Percentiles rank a stretch among this genome's conserved stretches.
These are phyloP conservation scores for Lucinisca nassula DNA, from an alignment of 2,888 invertebrate species.

Conservation along the genomic window DNA sequence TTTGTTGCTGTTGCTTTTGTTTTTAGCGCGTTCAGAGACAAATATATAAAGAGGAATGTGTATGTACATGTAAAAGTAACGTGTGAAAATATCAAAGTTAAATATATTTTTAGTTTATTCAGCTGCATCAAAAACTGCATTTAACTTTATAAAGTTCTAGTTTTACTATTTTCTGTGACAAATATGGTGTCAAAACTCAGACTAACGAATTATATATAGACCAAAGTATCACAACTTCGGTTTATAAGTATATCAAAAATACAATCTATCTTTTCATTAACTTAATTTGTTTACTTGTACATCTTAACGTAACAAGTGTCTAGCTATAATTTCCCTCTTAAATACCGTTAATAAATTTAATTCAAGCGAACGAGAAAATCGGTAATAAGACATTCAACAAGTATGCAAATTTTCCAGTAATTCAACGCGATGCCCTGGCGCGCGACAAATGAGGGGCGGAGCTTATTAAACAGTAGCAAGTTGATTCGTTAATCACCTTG, in stretches of 20 bases:
- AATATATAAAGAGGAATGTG: no score
- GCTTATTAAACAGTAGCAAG: constrained; percentile 45
- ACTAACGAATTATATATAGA: neutral
- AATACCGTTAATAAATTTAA: neutral
- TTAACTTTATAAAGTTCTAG: no score
- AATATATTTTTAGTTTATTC: no score
- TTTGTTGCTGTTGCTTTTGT: no score
- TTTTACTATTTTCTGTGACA: no score
- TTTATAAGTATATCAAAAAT: neutral
- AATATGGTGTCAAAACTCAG: no score
- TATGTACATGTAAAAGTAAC: no score
- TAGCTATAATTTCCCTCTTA: neutral
- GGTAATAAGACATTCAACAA: neutral
- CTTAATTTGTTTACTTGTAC: neutral
- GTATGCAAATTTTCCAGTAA: constrained; percentile 4
- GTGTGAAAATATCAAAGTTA: no score
- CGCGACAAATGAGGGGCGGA: constrained; percentile 57
- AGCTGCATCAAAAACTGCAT: no score
- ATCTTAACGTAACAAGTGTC: neutral
- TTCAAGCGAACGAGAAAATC: neutral
- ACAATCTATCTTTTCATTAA: neutral
- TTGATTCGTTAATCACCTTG: constrained; percentile 44
- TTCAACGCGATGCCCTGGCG: constrained; percentile 26
- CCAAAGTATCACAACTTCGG: neutral
- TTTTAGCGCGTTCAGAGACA: no score